Evolutionary conservation across 2,888 invertebrate species (phyloP), one percentile per base, ranked within the genome.

Genomic region (Leptopilina drosophilae): DNA sequence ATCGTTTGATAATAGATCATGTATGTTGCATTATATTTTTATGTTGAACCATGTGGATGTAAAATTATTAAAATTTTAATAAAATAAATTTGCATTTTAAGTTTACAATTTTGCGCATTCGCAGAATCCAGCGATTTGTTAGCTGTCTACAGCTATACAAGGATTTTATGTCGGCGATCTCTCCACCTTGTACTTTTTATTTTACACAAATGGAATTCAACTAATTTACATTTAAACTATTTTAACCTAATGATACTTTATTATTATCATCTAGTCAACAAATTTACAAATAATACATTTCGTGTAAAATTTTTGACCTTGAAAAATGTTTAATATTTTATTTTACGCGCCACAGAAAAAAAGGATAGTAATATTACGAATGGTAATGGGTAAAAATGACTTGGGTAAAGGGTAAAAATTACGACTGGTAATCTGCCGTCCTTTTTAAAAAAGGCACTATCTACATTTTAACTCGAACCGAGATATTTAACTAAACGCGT

Each of bases 171-270:
- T 73, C 56, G 56, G 14, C 56, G 56, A 73, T 73, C 73, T 73
- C 56, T 56, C 33, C 56, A 73, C 56, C 73, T 15, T 26, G 56
- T 73, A 73, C 26, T 26, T 73, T 56, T 40, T 33, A 26, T 56
- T 49, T 56, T 73, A 73, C 73, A 73, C 9, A 73, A 56, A 73
- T 33, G 33, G 56, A 26, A 73, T 33, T 59, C 33, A 73, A 9
- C 56, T 73, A 56, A n/a, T 69, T 69, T 53, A 26, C 33, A 73
- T 33, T 56, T 59, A 9, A 73, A 73, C 33, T 15, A 8, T 66
- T 77, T 79, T 73, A 79, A 40, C 65, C 79, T 79, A 78, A 33
- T 78, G 79, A 82, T 79, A 79, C 79, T 78, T 79, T 53, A 56
- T 59, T 40, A 26, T 59, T 40, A 26, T 64, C 14, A 20, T 73